These are phyloP conservation scores for Drosophila siamana DNA, from an alignment of 2,888 invertebrate species.

Conservation along the genomic window DNA sequence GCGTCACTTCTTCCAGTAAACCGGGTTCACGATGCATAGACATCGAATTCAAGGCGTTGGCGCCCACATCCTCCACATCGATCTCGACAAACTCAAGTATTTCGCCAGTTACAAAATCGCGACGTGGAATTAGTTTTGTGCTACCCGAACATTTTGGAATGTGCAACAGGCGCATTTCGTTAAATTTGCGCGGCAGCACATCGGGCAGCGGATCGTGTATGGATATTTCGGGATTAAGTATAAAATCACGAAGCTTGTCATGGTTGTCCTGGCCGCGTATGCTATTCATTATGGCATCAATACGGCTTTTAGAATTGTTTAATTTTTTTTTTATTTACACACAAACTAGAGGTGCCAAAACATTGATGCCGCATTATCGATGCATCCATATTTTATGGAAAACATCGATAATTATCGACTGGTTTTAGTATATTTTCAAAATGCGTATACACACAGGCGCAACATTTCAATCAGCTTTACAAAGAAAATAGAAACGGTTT, in stretches of 20 bases:
- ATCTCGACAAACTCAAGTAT: slow-evolving; percentile 90
- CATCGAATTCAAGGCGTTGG: slow-evolving; percentile 90
- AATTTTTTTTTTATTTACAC: slow-evolving; percentile 1
- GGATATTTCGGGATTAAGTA: slow-evolving; percentile 82
- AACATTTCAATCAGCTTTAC: too few relatives aligned
- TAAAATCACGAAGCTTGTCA: slow-evolving; percentile 77
- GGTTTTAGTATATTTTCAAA: background rate
- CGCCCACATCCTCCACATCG: slow-evolving; percentile 87
- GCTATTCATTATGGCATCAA: slow-evolving; percentile 39
- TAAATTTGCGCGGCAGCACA: slow-evolving; percentile 78
- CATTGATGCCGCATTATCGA: background rate
- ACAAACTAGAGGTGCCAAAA: background rate
- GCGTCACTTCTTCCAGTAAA: slow-evolving; percentile 88
- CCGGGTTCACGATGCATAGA: slow-evolving; percentile 93
- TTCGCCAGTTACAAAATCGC: slow-evolving; percentile 92
- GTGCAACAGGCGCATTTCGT: slow-evolving; percentile 78
- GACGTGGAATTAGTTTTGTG: slow-evolving; percentile 83
- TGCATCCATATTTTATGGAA: background rate
- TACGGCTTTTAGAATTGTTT: background rate
- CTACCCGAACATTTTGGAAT: slow-evolving; percentile 78
- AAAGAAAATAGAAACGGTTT: too few relatives aligned
- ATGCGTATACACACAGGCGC: too few relatives aligned
- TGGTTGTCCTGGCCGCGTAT: slow-evolving; percentile 58
- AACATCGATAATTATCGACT: background rate
- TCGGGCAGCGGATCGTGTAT: slow-evolving; percentile 84